Percentiles rank a stretch among this genome's conserved stretches.
These are phyloP conservation scores for Ceratotherium simum DNA, from an alignment of 2,113 vertebrate species.

Conservation along the genomic window DNA sequence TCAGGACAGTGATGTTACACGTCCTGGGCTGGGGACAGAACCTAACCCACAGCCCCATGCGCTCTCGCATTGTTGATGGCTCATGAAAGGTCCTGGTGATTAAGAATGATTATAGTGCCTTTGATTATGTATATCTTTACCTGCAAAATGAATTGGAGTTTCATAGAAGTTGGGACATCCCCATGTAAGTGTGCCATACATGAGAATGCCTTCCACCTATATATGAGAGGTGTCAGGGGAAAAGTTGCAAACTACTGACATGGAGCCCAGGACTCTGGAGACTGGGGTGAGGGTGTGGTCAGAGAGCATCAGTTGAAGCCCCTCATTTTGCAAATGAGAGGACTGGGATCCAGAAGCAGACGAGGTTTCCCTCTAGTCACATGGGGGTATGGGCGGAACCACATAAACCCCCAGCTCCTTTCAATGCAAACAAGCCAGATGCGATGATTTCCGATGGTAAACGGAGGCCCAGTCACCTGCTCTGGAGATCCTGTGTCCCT, in stretches of 20 bases:
- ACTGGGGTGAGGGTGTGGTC: not conserved
- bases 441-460: too few relatives aligned
- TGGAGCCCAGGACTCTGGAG: not conserved
- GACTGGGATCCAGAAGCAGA: not conserved
- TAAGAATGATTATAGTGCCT: not conserved
- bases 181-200: not conserved
- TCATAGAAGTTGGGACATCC: not conserved
- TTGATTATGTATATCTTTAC: not conserved
- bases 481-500: rapidly evolving
- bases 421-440: not conserved
- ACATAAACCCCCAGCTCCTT: not conserved
- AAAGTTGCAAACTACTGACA: not conserved
- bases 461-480: not conserved
- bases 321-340: not conserved
- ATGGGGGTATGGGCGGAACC: not conserved
- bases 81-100: not conserved
- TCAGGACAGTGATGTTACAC: not conserved
- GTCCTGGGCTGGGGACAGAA: not conserved
- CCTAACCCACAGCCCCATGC: not conserved
- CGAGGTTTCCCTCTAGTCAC: not conserved
- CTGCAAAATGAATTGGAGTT: not conserved
- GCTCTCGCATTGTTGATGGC: not conserved
- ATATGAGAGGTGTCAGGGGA: not conserved
- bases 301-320: not conserved
- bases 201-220: not conserved